Evolutionary conservation across 2,888 invertebrate species (phyloP).

Genomic region (Sphinx pinastri): DNA sequence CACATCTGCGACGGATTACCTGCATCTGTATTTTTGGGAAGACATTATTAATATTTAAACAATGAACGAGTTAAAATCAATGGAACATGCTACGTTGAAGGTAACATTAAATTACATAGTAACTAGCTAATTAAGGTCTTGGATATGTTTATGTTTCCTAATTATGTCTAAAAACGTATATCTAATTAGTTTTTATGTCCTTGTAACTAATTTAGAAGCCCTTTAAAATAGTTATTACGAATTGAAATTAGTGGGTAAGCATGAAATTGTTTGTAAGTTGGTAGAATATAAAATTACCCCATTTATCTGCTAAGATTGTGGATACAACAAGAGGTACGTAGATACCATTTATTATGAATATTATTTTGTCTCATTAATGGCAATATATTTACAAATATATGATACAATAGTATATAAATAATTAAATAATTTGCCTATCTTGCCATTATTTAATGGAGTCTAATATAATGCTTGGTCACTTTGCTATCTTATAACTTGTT

Average conservation of each 20-base stretch:
- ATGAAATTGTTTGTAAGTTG: neutral
- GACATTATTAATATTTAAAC: constrained; percentile 39
- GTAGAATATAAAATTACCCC: constrained; percentile 7
- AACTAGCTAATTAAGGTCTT: neutral
- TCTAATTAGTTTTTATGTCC: neutral
- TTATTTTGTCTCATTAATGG: no score
- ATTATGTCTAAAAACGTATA: constrained; percentile 30
- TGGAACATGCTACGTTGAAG: constrained; percentile 98
- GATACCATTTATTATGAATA: no score
- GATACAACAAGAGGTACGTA: neutral
- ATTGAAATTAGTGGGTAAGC: neutral
- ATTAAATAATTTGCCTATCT: no score
- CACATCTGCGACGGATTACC: neutral
- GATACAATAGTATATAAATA: no score
- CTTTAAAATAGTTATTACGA: neutral
- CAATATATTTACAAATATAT: no score
- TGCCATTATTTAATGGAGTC: no score
- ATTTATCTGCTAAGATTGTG: constrained; percentile 17
- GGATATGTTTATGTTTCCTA: constrained; percentile 28
- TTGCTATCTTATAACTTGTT: no score
- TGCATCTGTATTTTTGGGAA: neutral
- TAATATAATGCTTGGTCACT: no score
- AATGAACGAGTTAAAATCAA: constrained; percentile 96
- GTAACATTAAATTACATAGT: constrained; percentile 68
- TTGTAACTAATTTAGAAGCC: no score